Base-by-base conservation (phyloP, 2,888 invertebrate genomes). In the Boloria euphrosyne region DNA sequence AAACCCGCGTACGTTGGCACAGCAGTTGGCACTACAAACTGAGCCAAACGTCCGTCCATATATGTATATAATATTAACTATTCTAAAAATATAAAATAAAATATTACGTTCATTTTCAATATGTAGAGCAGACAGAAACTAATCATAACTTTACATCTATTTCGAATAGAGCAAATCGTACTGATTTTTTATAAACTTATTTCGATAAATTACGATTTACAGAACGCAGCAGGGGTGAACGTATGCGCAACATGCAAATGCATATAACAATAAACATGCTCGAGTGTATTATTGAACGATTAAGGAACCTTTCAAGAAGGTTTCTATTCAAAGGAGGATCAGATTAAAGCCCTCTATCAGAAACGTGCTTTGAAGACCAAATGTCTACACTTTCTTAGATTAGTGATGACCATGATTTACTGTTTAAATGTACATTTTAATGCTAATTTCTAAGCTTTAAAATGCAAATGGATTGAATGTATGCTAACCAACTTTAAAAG, bases 301-400 rank as follows among this genome's bases (percentile, higher is more conserved):
- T 85, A 85, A 80, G 78, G 80, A 79, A 82, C 65, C 59, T 38
- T 82, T 80, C 80, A 78, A 78, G 79, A 78, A 79, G 70, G 75
- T 80, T 71, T 80, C 78, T 82, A 82, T 81, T 80, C 74, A 78
- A 65, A 65, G 61, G 66, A 67, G 57, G 66, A 66, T 86, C 83
- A 86, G 88, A 90, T 90, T 90, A 86, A 87, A 89, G 86, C 86
- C 84, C 85, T 87, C 86, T 85, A 87, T 84, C 80, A 81, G 76
- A 16, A 83, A 90, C 90, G 91, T 91, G 91, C 89, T 81, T 82
- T 76, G 83, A 76, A 81, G 85, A 84, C 83, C 80, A 89, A 22
- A 89, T 86, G 86, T 81, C 80, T 82, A 74, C 75, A 79, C 85
- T 85, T 86, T 85, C 81, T 84, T 75, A 87, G 87, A 90, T 89